Conservation (phyloP, 2,797 vertebrate genomes). For the Anguilla marmorata region DNA sequence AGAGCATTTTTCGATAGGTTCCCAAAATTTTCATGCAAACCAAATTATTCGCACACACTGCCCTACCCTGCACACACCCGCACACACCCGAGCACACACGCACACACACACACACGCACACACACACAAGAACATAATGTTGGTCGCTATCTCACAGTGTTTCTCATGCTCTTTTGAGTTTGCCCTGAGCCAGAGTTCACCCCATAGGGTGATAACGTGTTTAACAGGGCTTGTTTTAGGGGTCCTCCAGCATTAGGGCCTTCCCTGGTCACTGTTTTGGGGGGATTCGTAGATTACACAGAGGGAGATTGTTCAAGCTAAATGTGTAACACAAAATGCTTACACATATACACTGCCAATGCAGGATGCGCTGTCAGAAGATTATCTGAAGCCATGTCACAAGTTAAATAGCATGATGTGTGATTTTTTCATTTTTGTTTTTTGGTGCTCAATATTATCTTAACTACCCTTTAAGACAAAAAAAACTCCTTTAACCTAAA, state of each 20-base stretch:
- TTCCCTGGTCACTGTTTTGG: no score
- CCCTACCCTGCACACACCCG: neutral
- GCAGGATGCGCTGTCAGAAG: neutral
- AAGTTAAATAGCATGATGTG: slow-evolving; percentile 41
- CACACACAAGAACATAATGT: no score
- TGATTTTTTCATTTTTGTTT: slow-evolving; percentile 25
- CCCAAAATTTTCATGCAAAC: neutral
- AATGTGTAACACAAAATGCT: neutral
- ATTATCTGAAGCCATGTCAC: neutral
- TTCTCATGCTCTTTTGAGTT: no score
- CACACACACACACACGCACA: neutral
- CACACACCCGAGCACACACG: neutral
- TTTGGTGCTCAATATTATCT: neutral
- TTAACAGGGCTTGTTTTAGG: no score
- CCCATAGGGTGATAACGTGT: no score
- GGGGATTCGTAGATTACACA: neutral
- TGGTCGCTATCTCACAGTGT: no score
- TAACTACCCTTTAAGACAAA: neutral
- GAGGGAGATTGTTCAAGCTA: neutral
- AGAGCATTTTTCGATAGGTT: neutral
- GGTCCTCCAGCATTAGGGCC: neutral
- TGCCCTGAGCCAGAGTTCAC: neutral
- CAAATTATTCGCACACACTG: neutral
- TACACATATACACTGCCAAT: neutral
- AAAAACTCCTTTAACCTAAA: neutral